A percentile compares a stretch with the other conserved stretches of the same genome.
These are phyloP conservation scores for Philaethria dido DNA, from an alignment of 2,888 invertebrate genomes.

Conservation along the genomic window DNA sequence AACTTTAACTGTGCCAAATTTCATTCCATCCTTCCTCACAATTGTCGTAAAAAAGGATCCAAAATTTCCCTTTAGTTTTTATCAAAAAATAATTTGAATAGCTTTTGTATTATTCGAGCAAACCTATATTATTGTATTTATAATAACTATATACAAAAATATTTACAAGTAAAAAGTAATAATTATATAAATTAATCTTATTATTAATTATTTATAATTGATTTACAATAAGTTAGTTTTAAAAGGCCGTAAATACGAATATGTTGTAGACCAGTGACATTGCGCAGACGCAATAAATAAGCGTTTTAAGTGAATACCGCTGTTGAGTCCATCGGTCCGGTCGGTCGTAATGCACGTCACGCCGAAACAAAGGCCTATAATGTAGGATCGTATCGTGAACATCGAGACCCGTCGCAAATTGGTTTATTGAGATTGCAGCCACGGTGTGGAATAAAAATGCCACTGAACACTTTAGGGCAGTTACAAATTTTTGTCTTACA, in stretches of 20 bases:
- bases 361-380: conserved; percentile 64
- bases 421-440: conserved; percentile 75
- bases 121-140: too few relatives aligned
- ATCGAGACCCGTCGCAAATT: conserved; percentile 67
- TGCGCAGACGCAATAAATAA: conserved; percentile 52
- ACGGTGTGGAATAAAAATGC: conserved; percentile 58
- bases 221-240: conserved; percentile 41
- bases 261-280: conserved; percentile 43
- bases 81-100: too few relatives aligned
- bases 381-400: conserved; percentile 54
- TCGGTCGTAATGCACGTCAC: conserved; percentile 48
- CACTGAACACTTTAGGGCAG: conserved; percentile 31
- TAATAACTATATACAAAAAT: background rate
- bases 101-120: too few relatives aligned
- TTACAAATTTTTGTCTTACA: background rate
- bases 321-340: conserved; percentile 48
- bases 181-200: background rate
- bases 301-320: conserved; percentile 56
- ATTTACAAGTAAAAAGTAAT: background rate
- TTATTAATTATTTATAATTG: conserved; percentile 25
- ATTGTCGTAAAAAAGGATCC: too few relatives aligned
- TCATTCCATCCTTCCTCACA: too few relatives aligned
- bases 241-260: conserved; percentile 44
- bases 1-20: too few relatives aligned
- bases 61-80: too few relatives aligned